A percentile compares a stretch with the other conserved stretches of the same genome.
phyloP scores from a whole-genome alignment of 2,888 invertebrate genomes.

The Alentia gelatinosa region DNA sequence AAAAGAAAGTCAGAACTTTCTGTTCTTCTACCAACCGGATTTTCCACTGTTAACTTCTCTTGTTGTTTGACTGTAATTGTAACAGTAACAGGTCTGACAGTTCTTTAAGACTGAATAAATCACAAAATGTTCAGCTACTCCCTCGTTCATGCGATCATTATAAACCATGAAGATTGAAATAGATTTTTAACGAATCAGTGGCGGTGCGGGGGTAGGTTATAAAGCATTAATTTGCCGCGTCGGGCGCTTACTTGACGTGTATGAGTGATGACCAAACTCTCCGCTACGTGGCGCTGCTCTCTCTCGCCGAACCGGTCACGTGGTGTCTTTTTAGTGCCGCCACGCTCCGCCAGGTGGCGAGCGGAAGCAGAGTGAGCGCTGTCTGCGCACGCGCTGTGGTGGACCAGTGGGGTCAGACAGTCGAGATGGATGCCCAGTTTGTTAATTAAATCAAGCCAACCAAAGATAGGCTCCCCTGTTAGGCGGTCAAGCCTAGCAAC shows the following conservation, averaged over 20 bases:
- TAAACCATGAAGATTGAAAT: too few species aligned
- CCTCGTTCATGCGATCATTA: too few species aligned
- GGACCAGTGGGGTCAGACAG: neutral
- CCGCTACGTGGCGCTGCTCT: neutral
- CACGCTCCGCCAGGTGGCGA: slow-evolving; percentile 40
- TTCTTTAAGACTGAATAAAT: too few species aligned
- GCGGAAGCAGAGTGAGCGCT: slow-evolving; percentile 29
- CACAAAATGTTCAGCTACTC: too few species aligned
- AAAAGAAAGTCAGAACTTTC: too few species aligned
- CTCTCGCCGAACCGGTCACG: neutral
- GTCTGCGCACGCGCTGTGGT: neutral
- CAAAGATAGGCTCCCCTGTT: neutral
- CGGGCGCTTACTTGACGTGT: neutral
- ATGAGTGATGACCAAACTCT: neutral
- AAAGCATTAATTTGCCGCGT: too few species aligned
- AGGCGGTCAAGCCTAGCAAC: neutral
- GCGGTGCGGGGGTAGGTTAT: too few species aligned
- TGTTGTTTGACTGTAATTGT: too few species aligned
- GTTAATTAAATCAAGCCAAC: slow-evolving; percentile 37
- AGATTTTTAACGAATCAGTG: too few species aligned
- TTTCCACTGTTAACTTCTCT: too few species aligned
- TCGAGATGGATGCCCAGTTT: neutral
- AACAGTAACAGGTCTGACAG: too few species aligned
- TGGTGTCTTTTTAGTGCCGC: neutral
- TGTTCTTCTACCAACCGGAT: too few species aligned